These are phyloP conservation scores for Aselliscus stoliczkanus DNA, from an alignment of 2,797 vertebrate genomes.

Conservation along the genomic window DNA sequence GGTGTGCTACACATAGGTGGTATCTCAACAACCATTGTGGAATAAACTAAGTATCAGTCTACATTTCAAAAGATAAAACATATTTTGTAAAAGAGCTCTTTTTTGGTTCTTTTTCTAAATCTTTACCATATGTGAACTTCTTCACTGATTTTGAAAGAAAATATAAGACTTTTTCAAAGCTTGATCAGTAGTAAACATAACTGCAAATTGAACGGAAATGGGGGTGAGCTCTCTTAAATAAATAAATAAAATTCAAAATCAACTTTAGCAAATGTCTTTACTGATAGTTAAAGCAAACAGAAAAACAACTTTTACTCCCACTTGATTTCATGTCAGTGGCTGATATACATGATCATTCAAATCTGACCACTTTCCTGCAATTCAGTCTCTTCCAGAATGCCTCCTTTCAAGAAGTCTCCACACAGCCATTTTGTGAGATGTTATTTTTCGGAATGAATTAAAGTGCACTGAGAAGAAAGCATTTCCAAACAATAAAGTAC, in stretches of 20 bases:
- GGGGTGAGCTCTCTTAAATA: not conserved
- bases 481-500: not conserved
- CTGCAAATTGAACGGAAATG: not conserved
- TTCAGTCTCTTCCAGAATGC: not conserved
- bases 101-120: not conserved
- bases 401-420: not conserved
- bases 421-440: not conserved
- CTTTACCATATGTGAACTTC: not conserved
- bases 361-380: not conserved
- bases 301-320: not conserved
- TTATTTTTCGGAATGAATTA: constrained; percentile 6
- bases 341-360: not conserved
- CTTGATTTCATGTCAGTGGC: not conserved
- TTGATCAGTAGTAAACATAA: not conserved
- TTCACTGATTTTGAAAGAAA: not conserved
- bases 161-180: not conserved
- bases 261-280: not conserved
- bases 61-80: not conserved
- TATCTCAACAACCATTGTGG: not conserved
- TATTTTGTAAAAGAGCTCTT: not conserved
- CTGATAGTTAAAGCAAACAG: not conserved
- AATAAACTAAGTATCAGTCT: not conserved
- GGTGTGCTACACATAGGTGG: not conserved
- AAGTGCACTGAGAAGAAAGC: not conserved
- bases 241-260: not conserved